Evolutionary conservation across 1,140 invertebrate species (phyloP), one percentile per base, ranked within the genome.

Genomic region (Caligus rogercresseyi): DNA sequence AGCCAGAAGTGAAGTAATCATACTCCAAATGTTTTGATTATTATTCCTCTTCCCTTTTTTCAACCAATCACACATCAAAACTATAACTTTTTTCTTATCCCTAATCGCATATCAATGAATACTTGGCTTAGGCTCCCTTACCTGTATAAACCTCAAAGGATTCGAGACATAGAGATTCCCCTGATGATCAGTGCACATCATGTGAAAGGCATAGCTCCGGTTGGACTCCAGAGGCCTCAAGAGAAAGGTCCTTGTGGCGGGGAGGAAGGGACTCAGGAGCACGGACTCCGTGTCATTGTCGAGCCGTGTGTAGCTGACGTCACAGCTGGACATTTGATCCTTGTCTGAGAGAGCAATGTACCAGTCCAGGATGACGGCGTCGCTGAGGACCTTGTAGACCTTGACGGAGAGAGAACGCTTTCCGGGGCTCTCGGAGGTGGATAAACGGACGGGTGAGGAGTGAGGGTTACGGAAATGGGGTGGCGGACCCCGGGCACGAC

Each of bases 321-420:
- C 54, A 25, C 54, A 56, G 2, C 19, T 21, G 15, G 19, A 21
- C 54, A 56, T 56, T 56, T 56, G 54, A 56, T 56, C 54, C 24
- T 56, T 56, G 54, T 56, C 54, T 20, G 20, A 21, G 54, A 56
- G 54, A 56, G 54, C 20, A 56, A 56, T 56, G 20, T 56, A 56
- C 54, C 54, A 56, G 24, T 56, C 54, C 19, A 56, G 24, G 20
- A 56, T 56, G 19, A 56, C 54, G 24, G 54, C 54, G 24, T 56
- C 54, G 20, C 54, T 20, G 15, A 56, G 54, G 15, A 25, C 24
- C 24, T 56, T 56, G 20, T 56, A 56, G n/a, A 56, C 54, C 20
- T 56, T 20, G 3, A 56, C 16, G 54, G 16, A 56, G 14, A 56
- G 3, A n/a, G 24, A 56, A 3, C 20, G 19, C 53, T 54, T 54